These are phyloP conservation scores for Popillia japonica DNA, from an alignment of 1,140 invertebrate genomes.

Conservation along the genomic window DNA sequence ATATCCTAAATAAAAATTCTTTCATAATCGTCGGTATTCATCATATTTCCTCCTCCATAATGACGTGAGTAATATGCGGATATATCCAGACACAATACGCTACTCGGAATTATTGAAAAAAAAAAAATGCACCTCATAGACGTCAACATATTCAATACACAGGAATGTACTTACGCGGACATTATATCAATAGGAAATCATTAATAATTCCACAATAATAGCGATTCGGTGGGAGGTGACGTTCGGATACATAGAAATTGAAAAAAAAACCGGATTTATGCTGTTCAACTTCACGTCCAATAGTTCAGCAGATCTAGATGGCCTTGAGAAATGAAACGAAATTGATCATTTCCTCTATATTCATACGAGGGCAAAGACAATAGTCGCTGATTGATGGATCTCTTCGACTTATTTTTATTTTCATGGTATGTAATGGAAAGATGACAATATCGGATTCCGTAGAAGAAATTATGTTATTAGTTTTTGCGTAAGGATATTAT, in stretches of 20 bases:
- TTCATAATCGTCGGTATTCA: not conserved
- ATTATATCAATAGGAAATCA: slow-evolving; percentile 13
- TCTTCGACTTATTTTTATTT: not conserved
- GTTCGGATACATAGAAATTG: slow-evolving; percentile 16
- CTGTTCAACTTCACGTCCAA: slow-evolving; percentile 1
- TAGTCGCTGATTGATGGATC: slow-evolving; percentile 4
- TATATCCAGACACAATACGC: not conserved
- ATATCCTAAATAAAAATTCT: not conserved
- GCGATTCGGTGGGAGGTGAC: slow-evolving; percentile 8
- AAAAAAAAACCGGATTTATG: slow-evolving; percentile 34
- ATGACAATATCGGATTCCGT: no score
- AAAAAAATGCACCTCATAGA: not conserved
- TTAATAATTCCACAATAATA: slow-evolving; percentile 25
- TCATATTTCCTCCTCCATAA: not conserved
- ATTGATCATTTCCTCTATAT: slow-evolving; percentile 25
- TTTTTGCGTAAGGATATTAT: no score
- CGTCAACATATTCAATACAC: not conserved
- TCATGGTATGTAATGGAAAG: not conserved
- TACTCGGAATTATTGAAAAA: not conserved
- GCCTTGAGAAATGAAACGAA: slow-evolving; percentile 19
- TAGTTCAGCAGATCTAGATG: slow-evolving; percentile 16
- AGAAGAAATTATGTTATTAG: no score
- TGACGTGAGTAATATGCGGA: not conserved
- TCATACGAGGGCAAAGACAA: slow-evolving; percentile 7
- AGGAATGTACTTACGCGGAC: not conserved